Evolutionary conservation across 2,888 invertebrate species (phyloP), one percentile per base, ranked within the genome.

Genomic region (Pasiphila rectangulata): DNA sequence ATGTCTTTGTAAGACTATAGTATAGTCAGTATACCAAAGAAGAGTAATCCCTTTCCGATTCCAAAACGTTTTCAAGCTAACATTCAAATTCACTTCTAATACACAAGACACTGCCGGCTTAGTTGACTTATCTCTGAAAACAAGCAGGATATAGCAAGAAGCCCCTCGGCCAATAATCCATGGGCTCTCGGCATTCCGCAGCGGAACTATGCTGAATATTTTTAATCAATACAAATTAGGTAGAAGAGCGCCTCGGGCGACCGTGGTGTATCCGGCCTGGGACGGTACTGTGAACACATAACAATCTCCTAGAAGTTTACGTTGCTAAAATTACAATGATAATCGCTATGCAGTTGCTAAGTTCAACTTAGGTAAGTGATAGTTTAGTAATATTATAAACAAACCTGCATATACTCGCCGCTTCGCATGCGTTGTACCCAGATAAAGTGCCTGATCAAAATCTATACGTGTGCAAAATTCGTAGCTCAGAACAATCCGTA

Each of bases 201-300:
- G 61, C 63, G 54, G 65, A 88, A 88, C 86, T 87, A 88, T 89
- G 86, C 78, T 75, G 81, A 89, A 86, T 87, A 89, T 89, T 89
- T 89, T 89, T 89, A 89, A 89, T 89, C 89, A 89, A 88, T 88
- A 88, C 83, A 87, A 87, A 88, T 89, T 88, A 87, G 85, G 86
- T 87, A 73, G 75, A 75, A 68, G 61, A 6, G 63, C 59, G 73
- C 76, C 77, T 64, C 72, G 75, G 81, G 77, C 79, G 32, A 74
- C 74, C 72, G 62, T 47, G 76, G 66, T 70, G 67, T 67, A 64
- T 64, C 60, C 54, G 54, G 55, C 51, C 60, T 25, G 67, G 72
- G 10, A 2, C n/a, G 23, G 21, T 21, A 7, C 12, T 17, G 54
- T 38, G n/a, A 2, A 27, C n/a, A 3, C 13, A 15, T 2, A 4